Base-by-base conservation (phyloP, 2,888 invertebrate genomes). In the Pollenia amentaria region DNA sequence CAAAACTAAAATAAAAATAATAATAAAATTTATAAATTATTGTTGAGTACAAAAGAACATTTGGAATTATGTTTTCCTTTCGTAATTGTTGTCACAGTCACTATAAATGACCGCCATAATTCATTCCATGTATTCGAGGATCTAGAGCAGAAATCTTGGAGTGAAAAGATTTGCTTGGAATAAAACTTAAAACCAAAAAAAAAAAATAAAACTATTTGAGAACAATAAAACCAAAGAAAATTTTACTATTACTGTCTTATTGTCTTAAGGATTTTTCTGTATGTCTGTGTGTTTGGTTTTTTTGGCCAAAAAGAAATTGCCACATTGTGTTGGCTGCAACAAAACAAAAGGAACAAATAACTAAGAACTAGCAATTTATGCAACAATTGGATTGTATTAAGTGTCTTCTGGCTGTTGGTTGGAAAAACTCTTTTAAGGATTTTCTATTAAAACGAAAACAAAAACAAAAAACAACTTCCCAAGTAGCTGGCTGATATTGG, bases 11-110 rank as follows among this genome's bases (percentile, higher is more conserved):
- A 40, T 14, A 53, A n/a, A 48, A 9, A 42, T 44, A 72, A 72
- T 53, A 65, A 46, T 64, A 64, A 72, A 64, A 42, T 42, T 8
- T 29, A 4, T 16, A n/a, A 18, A 60, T 40, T 60, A 11, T 7
- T 40, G 29, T 29, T 38, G 2, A 57, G 38, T 64, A 75, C 21
- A 73, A 79, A 57, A 42, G 65, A 67, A 77, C 72, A 81, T 77
- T 77, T 78, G 73, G 67, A 84, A 79, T 79, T 84, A 77, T 87
- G 84, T 87, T 87, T 84, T 84, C 84, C 80, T 77, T 84, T 84
- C 67, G 87, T 87, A 87, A 87, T 87, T 87, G 87, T 87, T 84
- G 87, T 87, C 84, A 87, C 84, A 80, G 84, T 64, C 73, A 80
- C 84, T 84, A 77, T 87, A 84, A 87, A 87, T 84, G 87, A 81